Evolutionary conservation across 92 coral and sea anemone genomes (phyloP).

Genomic region (Chrysogorgia sp.): DNA sequence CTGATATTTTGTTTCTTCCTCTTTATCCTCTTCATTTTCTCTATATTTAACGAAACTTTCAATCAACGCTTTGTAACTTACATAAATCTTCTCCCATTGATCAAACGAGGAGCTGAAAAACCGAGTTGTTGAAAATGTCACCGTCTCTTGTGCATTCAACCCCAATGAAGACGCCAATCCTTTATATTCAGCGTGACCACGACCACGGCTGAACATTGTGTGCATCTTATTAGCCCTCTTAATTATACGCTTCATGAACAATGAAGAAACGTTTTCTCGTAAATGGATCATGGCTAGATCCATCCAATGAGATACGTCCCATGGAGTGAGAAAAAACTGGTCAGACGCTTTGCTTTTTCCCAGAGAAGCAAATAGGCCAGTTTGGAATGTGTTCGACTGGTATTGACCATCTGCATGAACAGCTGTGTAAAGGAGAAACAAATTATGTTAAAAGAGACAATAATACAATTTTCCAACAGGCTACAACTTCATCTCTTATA

Average conservation of each 20-base stretch:
- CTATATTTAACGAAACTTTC: background rate
- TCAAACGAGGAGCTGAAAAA: conserved; percentile 16
- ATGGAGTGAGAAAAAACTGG: conserved; percentile 15
- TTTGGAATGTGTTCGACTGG: conserved; percentile 26
- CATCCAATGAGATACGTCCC: conserved; percentile 31
- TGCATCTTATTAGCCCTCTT: conserved; percentile 35
- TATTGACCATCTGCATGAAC: conserved; percentile 30
- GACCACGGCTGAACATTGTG: conserved; percentile 36
- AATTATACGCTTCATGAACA: conserved; percentile 19
- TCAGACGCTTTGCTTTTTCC: conserved; percentile 5
- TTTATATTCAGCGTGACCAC: conserved; percentile 27
- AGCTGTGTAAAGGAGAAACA: background rate
- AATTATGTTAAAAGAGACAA: background rate
- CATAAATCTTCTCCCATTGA: conserved; percentile 19
- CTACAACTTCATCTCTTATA: background rate
- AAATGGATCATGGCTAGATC: conserved; percentile 32
- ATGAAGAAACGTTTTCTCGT: background rate
- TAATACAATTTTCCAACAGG: background rate
- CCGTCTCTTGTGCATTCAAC: conserved; percentile 15
- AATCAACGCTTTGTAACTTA: conserved; percentile 25
- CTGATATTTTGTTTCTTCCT: conserved; percentile 39
- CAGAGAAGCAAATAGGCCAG: conserved; percentile 9
- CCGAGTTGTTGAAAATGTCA: conserved; percentile 30
- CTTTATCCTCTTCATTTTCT: conserved; percentile 32
- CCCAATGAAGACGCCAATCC: conserved; percentile 26